Evolutionary conservation across 2,113 vertebrate genomes (phyloP).

Genomic region (Rattus norvegicus): DNA sequence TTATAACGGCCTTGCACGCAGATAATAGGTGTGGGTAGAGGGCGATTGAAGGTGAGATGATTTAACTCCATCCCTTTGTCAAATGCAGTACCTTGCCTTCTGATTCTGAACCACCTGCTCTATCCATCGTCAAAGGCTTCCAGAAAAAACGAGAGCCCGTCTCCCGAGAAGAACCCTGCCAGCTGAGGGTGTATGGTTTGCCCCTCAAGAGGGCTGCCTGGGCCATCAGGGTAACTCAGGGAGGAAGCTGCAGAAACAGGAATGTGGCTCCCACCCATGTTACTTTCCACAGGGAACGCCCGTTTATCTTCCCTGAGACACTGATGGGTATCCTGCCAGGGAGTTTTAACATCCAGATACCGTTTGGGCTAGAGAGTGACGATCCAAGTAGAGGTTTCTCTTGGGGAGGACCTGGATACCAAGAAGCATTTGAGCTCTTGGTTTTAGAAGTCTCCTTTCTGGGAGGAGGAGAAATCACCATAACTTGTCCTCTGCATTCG

Average conservation of each 20-base stretch:
- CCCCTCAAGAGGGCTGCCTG: too few species aligned
- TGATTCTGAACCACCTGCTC: background rate
- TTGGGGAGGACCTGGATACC: background rate
- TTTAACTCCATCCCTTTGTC: background rate
- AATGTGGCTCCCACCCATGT: background rate
- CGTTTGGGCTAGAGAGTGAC: background rate
- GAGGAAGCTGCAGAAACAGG: background rate
- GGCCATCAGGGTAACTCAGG: background rate
- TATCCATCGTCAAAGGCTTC: background rate
- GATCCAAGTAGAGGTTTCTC: background rate
- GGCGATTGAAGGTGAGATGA: background rate
- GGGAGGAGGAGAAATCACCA: background rate
- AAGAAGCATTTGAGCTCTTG: fast-evolving
- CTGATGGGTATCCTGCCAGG: background rate
- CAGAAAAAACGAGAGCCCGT: background rate
- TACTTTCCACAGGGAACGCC: background rate
- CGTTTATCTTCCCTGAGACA: background rate
- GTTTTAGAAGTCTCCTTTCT: background rate
- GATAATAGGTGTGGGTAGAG: background rate
- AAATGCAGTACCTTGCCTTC: background rate
- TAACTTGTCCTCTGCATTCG: background rate
- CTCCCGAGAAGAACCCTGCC: background rate
- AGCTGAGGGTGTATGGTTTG: background rate
- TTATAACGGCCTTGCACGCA: background rate
- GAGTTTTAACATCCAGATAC: background rate